Percentiles rank a stretch among this genome's conserved stretches.
phyloP scores from a whole-genome alignment of 2,888 invertebrate genomes.

The Smittia sp. region DNA sequence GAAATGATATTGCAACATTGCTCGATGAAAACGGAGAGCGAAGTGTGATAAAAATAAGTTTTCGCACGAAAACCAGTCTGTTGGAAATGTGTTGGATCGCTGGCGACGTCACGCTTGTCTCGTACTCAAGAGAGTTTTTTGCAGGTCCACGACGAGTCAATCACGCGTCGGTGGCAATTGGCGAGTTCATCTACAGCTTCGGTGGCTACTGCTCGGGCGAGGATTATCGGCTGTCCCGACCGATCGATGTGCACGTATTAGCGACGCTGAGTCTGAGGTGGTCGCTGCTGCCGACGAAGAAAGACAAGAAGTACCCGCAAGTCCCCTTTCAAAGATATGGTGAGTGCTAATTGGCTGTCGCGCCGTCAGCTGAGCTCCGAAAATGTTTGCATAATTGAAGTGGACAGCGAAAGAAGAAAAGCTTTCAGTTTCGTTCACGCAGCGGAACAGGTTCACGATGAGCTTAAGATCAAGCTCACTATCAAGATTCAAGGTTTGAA shows the following conservation, averaged over 20 bases:
- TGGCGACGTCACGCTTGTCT: background rate
- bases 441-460: too few species aligned
- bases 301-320: constrained; percentile 56
- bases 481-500: too few species aligned
- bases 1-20: background rate
- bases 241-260: constrained; percentile 84
- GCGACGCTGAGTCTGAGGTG: constrained; percentile 69
- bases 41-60: background rate
- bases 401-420: too few species aligned
- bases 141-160: constrained; percentile 83
- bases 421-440: too few species aligned
- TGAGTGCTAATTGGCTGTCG: background rate
- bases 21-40: background rate
- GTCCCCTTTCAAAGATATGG: constrained; percentile 69
- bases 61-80: background rate
- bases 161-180: constrained; percentile 83
- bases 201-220: constrained; percentile 89
- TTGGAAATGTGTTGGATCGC: background rate
- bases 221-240: constrained; percentile 69
- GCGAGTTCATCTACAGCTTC: constrained; percentile 80
- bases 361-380: too few species aligned
- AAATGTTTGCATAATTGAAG: too few species aligned
- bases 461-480: too few species aligned
- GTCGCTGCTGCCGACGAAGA: constrained; percentile 57
- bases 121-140: background rate